Base-by-base conservation (phyloP, 2,797 vertebrate genomes). In the Prionace glauca region DNA sequence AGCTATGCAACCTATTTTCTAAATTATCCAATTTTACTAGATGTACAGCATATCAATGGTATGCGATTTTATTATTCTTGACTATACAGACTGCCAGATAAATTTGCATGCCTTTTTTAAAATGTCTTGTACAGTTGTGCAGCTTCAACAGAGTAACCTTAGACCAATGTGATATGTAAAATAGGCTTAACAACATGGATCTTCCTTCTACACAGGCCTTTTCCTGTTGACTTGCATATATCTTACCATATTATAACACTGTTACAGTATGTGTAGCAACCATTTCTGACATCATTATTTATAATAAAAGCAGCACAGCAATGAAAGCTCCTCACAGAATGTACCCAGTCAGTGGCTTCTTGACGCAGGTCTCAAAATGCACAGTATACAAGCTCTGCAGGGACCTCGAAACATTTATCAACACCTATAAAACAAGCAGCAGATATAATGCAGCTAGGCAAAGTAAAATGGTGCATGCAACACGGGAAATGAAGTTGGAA, bases 111-210 rank as follows among this genome's bases (percentile, higher is more conserved):
- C 22, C 56, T 69, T 72, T 45, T 26, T 45, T 50, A 91, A 91
- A 91, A 91, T 20, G 62, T 67, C 60, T 20, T 91, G 29, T 77
- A 95, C 29, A 45, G 69, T 67, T 22, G 18, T 71, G 45, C 26
- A 24, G n/a, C 67, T 92, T 92, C 36, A 67, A 60, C n/a, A 36
- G 56, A n/a, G 93, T 36, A 94, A 71, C 24, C 7, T 74, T 95
- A n/a, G 12, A 71, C 65, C 36, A 65, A 94, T 71, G 60, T 36
- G 18, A 69, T 26, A 71, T 69, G 60, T 72, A 74, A 56, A 94
- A 24, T 50, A 29, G 74, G 41, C 88, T 91, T 91, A 91, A 91
- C 62, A 65, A 91, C 60, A 90, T 56, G 71, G 93, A 74, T 56
- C 56, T 74, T 95, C 56, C 69, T 74, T 94, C 41, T 32, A 29